Evolutionary conservation across 2,113 vertebrate genomes (phyloP), one percentile per base, ranked within the genome.

Genomic region (Arothron firmamentum): DNA sequence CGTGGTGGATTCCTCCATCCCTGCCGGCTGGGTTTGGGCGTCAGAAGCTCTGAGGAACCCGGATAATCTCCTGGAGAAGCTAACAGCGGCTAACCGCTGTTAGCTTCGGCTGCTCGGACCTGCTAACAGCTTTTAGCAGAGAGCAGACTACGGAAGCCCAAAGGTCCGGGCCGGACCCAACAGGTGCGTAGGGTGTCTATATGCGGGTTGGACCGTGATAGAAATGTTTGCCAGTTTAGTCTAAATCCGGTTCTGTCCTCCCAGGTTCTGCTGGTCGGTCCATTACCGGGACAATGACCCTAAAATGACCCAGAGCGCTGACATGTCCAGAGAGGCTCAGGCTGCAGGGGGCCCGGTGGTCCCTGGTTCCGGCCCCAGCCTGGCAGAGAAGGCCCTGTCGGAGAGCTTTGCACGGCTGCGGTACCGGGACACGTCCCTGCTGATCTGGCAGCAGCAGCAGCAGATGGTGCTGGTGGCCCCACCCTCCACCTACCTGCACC

Each of bases 371-470:
- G 43, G 18, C 57, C 51, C 38, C 0, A 6, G 20, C 0, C 87
- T 98, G 81, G 95, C 95, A 0, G 89, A 92, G 34, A 96, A 94
- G 65, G 96, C 96, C 1, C 58, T 97, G 79, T 94, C 93, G 0
- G 96, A 97, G 69, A 72, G 85, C 19, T 91, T 87, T 0, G 90
- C 86, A 2, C 88, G 92, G 13, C 89, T 94, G 3, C 81, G 96
- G 5, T 99, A 93, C 90, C 49, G 84, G 17, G 95, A 98, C 90
- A 91, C 94, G 0, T 96, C 96, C 0, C 70, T 98, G 79, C 89
- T 96, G 46, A 89, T 99, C 75, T 99, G 96, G 96, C 94, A 93
- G 74, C 96, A 95, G 86, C 94, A 96, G 85, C 88, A 88, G 78
- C 75, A 92, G 1, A 49, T 94, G 71, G 87, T 93, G 34, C 34